Evolutionary conservation across 2,113 vertebrate genomes (phyloP), one percentile per base, ranked within the genome.

Genomic region (Odocoileus hemionus): DNA sequence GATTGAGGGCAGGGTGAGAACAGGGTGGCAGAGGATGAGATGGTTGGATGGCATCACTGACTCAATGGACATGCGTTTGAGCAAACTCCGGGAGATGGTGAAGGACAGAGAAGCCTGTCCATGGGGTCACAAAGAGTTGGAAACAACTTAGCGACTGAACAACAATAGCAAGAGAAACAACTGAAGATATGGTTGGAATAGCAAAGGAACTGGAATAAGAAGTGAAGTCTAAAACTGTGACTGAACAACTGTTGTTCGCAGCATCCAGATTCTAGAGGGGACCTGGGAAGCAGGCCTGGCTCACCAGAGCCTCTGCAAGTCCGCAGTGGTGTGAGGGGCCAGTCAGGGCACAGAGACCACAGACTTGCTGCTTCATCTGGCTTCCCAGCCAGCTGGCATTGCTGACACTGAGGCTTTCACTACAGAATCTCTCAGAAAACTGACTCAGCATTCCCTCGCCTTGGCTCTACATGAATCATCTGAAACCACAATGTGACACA

Each of bases 401-500:
- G 91, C 80, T 92, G 84, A 96, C n/a, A 52, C 43, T 9, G 25
- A 6, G 4, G 30, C 14, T n/a, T 57, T 28, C 25, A 25, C 43
- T 17, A 39, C 60, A 47, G 17, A 17, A 8, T 28, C 61, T 74
- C 58, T 26, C 7, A 47, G 57, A 43, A 76, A 45, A 45, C 23
- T 0, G 2, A 90, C 80, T 94, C 94, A 94, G 96, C 80, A 30
- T 61, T 45, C 45, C 25, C 14, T 55, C 1, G 4, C 4, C 21
- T 25, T 14, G 47, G 70, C 43, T 85, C 16, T 2, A 2, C 3
- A 1, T n/a, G 64, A 82, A 58, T 55, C 43, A 39, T n/a, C n/a
- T 64, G 25, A 80, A 82, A 92, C 87, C 89, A 36, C 87, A 57
- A 5, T 23, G 70, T 28, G 89, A 94, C 79, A 61, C 70, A 76